Conservation (phyloP, 2,888 invertebrate genomes). For the Arge pagana region DNA sequence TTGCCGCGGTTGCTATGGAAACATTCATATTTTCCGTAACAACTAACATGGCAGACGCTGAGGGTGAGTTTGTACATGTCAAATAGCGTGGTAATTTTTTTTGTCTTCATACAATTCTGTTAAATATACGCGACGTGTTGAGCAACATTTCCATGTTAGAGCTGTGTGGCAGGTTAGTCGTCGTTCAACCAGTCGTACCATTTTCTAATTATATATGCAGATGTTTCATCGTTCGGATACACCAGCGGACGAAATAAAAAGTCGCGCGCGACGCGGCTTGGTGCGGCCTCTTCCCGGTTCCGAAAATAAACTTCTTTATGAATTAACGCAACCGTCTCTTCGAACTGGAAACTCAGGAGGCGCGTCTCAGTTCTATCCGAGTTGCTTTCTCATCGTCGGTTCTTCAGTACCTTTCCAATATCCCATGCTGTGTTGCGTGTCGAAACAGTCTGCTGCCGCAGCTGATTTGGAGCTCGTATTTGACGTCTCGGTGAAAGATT, state of each 20-base stretch:
- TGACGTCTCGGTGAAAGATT: too few species aligned
- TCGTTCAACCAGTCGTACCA: conserved; percentile 7
- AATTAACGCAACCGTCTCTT: conserved; percentile 21
- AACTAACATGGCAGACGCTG: conserved; percentile 52
- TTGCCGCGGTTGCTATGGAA: conserved; percentile 40
- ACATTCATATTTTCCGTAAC: conserved; percentile 41
- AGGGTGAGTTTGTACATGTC: conserved; percentile 49
- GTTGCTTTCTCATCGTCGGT: neutral
- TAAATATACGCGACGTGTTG: neutral
- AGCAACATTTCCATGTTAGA: neutral
- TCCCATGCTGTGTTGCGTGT: conserved; percentile 51
- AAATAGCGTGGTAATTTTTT: conserved; percentile 21
- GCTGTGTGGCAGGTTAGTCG: neutral
- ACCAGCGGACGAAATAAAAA: conserved; percentile 11
- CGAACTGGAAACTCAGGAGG: neutral
- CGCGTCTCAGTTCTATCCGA: neutral
- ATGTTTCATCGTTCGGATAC: conserved; percentile 17
- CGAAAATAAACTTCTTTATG: conserved; percentile 39
- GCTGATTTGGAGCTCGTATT: too few species aligned
- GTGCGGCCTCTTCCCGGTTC: conserved; percentile 20
- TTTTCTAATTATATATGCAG: conserved; percentile 33
- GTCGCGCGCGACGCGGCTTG: neutral
- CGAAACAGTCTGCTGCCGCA: conserved; percentile 42
- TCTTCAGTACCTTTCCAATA: conserved; percentile 3
- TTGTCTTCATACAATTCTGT: neutral